These are phyloP conservation scores for Macropus fuliginosus DNA, from an alignment of 2,797 vertebrate genomes.

Conservation along the genomic window DNA sequence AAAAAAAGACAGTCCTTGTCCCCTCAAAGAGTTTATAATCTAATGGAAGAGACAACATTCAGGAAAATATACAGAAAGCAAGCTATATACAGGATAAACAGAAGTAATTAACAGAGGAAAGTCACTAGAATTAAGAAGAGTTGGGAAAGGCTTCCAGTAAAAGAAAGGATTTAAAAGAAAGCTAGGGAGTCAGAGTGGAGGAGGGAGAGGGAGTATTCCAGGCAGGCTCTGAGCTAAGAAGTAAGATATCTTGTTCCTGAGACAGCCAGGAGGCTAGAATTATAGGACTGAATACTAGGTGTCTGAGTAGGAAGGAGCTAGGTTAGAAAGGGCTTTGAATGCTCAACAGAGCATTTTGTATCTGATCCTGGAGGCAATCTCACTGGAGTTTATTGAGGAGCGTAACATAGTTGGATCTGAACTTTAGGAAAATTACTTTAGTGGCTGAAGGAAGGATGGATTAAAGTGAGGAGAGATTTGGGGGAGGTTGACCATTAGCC, in stretches of 20 bases:
- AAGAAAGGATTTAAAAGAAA: neutral
- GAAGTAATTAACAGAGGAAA: too few species aligned
- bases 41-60: neutral
- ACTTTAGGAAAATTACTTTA: neutral
- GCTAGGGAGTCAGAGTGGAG: neutral
- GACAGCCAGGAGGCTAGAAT: neutral
- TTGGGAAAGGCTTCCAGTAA: neutral
- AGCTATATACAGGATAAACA: neutral
- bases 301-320: neutral
- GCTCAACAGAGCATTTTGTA: neutral
- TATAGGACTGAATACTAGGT: neutral
- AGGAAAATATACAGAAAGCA: neutral
- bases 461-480: neutral
- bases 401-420: neutral
- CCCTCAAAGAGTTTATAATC: neutral
- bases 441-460: neutral
- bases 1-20: neutral
- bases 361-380: neutral
- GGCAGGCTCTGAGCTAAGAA: neutral
- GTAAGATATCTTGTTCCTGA: neutral
- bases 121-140: neutral
- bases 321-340: neutral
- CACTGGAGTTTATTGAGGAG: neutral
- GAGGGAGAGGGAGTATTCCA: too few species aligned
- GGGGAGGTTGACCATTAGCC: neutral